These are phyloP conservation scores for Drosophila pseudoobscura DNA, from an alignment of 1,140 invertebrate species.

Conservation along the genomic window DNA sequence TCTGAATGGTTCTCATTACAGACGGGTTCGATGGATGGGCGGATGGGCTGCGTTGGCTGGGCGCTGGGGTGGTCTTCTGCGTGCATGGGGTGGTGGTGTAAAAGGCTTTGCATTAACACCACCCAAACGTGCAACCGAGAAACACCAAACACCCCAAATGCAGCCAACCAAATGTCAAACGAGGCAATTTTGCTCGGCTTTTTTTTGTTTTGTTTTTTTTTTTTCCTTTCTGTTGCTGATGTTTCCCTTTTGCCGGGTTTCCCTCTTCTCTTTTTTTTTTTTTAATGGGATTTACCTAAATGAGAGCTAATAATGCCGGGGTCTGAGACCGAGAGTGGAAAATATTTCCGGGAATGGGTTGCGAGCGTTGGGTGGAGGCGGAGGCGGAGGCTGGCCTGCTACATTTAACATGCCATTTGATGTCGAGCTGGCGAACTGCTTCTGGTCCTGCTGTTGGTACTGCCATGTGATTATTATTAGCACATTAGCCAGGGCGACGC, in stretches of 20 bases:
- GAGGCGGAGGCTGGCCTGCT: constrained; percentile 6
- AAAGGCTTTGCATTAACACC: constrained; percentile 72
- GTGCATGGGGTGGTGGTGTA: constrained; percentile 44
- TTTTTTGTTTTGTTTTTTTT: constrained; percentile 12
- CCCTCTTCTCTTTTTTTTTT: constrained; percentile 1
- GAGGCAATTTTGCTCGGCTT: constrained; percentile 21
- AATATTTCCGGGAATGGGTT: constrained; percentile 65
- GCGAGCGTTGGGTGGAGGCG: constrained; percentile 21
- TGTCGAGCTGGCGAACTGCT: constrained; percentile 38
- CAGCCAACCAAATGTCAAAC: constrained; percentile 77
- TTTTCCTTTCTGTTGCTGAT: neutral
- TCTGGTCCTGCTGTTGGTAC: constrained; percentile 23
- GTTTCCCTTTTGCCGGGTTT: constrained; percentile 5
- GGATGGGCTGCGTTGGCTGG: neutral
- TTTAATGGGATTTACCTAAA: constrained; percentile 79
- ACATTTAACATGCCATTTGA: constrained; percentile 78
- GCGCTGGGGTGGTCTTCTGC: constrained; percentile 17
- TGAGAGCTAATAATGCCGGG: constrained; percentile 76
- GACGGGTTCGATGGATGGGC: constrained; percentile 2
- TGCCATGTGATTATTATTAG: constrained; percentile 73
- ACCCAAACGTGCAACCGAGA: constrained; percentile 21
- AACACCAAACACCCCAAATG: constrained; percentile 54
- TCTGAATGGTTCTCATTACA: constrained; percentile 36
- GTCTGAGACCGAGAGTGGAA: constrained; percentile 56
- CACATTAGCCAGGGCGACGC: constrained; percentile 67